Base-by-base conservation (phyloP, 2,888 invertebrate genomes). In the Chelonus formosanus region DNA sequence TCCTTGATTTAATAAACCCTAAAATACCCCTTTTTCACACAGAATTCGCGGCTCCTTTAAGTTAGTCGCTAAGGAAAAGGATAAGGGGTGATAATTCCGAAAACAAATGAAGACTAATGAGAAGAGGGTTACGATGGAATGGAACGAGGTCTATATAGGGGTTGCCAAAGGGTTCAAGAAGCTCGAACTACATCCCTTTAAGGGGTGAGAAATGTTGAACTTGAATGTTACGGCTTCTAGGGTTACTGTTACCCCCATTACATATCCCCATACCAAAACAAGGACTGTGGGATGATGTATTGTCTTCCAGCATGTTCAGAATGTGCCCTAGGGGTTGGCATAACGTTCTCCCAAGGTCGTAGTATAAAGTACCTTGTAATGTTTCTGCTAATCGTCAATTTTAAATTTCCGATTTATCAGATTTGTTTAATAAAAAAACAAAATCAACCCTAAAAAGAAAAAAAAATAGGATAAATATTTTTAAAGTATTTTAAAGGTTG, bases 31-130 rank as follows among this genome's bases (percentile, higher is more conserved):
- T 47, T 62, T 55, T 47, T 48, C 31, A 31, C 65, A 40, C 52
- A 69, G 65, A 55, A 57, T 56, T 8, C 56, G 50, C 44, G 56
- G 45, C 58, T 50, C 58, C 50, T 57, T 63, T 61, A n/a, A 45
- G 44, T 52, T 48, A 47, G 45, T 34, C 48, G 32, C 10, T 32
- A n/a, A 8, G 34, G 54, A 53, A 53, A 62, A 52, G 36, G 56
- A 67, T 52, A 72, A 76, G 76, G 76, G 76, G 80, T 78, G 80
- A 83, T 84, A 83, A 84, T 83, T 84, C 80, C 79, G 77, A 81
- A 84, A 84, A 84, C 83, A 83, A 84, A 84, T 82, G 83, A 83
- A 84, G 83, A 84, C 84, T 84, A 84, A 84, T 82, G 83, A 84
- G 83, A 79, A 81, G 78, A 78, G 78, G 79, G 74, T 75, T 74